Conservation (phyloP, 2,797 vertebrate species). For the Podarcis siculus region DNA sequence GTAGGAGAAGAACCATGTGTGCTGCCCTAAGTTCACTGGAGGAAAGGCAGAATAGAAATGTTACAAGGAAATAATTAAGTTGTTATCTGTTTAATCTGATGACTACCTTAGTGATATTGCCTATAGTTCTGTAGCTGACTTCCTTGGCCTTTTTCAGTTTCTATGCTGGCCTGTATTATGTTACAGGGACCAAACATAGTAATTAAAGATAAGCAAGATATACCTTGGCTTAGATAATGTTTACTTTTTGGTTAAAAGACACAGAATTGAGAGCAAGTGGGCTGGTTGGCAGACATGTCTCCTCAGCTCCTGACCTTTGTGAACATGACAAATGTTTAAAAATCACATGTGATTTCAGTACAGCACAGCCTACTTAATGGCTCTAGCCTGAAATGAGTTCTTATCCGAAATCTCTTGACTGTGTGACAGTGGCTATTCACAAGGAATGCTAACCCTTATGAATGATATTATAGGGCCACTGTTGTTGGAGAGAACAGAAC, state of each 20-base stretch:
- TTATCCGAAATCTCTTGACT: background rate
- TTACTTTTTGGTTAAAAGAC: background rate
- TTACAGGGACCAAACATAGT: background rate
- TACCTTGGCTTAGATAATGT: background rate
- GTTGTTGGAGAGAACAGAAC: background rate
- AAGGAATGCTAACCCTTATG: background rate
- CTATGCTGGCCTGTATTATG: background rate
- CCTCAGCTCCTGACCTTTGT: background rate
- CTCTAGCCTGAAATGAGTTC: background rate
- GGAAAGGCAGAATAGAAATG: too few species aligned
- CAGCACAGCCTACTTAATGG: background rate
- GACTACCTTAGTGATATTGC: background rate
- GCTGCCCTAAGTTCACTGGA: too few species aligned
- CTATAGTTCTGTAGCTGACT: background rate
- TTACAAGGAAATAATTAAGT: too few species aligned
- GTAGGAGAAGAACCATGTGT: too few species aligned
- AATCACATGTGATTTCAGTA: background rate
- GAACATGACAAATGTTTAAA: background rate
- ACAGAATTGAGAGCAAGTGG: background rate
- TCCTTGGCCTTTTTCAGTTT: background rate
- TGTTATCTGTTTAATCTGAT: background rate
- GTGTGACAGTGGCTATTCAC: background rate
- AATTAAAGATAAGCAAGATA: background rate
- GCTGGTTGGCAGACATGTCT: background rate
- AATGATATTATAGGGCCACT: background rate